phyloP scores from a whole-genome alignment of 23 tunicate genomes.

The Botrylloides violaceus region DNA sequence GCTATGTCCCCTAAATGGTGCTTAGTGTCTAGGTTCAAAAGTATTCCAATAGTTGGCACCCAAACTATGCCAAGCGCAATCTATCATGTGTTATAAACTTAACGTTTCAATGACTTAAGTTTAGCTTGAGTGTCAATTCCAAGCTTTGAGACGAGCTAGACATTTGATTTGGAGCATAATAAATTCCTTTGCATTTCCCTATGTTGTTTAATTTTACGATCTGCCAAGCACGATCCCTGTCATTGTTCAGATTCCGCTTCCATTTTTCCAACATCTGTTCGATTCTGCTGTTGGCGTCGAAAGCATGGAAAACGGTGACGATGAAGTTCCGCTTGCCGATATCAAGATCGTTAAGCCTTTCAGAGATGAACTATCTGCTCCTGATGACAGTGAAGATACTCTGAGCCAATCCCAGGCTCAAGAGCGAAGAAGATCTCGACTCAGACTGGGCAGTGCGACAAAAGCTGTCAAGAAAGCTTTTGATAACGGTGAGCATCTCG shows the following conservation, averaged over 20 bases:
- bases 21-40: no score
- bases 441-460: constrained; percentile 70
- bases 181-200: background rate
- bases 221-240: no score
- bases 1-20: no score
- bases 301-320: constrained; percentile 28
- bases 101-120: no score
- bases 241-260: constrained; percentile 59
- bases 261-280: constrained; percentile 76
- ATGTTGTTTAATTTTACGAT: background rate
- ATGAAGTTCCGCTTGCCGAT: constrained; percentile 28
- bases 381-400: constrained; percentile 24
- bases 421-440: constrained; percentile 53
- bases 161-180: no score
- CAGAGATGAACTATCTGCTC: constrained; percentile 25
- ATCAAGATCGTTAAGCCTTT: constrained; percentile 52
- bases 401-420: constrained; percentile 7
- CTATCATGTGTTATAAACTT: no score
- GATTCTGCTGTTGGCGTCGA: constrained; percentile 74
- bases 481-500: background rate
- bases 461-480: constrained; percentile 23
- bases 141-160: no score
- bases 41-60: no score
- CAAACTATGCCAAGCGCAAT: no score
- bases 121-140: background rate